These are phyloP conservation scores for Phainopepla nitens DNA, from an alignment of 2,113 vertebrate genomes.

Conservation along the genomic window DNA sequence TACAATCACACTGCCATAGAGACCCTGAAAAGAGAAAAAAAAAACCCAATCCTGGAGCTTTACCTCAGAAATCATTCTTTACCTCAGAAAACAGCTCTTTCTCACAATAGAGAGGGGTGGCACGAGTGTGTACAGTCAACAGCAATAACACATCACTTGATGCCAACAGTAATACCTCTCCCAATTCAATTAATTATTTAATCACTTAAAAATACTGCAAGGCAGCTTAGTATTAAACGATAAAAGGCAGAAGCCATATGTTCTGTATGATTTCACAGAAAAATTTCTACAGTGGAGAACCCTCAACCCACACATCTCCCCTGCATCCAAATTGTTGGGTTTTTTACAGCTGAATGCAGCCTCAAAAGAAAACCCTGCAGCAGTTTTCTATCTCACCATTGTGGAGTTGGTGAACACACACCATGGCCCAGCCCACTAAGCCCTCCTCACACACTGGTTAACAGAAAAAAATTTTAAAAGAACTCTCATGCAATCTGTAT, in stretches of 20 bases:
- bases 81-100: background rate
- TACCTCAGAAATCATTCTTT: background rate
- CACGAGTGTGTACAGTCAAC: accelerated
- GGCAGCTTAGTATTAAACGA: background rate
- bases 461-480: background rate
- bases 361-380: background rate
- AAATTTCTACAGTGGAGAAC: background rate
- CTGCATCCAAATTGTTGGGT: background rate
- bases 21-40: conserved; percentile 76
- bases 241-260: background rate
- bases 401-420: background rate
- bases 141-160: background rate
- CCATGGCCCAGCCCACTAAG: background rate
- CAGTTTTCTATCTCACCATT: background rate
- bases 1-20: conserved; percentile 97
- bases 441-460: background rate
- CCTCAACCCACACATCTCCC: background rate
- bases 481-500: background rate
- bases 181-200: background rate
- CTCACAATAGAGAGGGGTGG: background rate
- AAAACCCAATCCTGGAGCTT: background rate
- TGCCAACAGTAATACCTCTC: background rate
- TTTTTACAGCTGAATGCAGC: background rate
- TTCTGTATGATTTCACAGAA: background rate
- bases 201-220: background rate